Percentiles rank a stretch among this genome's conserved stretches.
phyloP scores from a whole-genome alignment of 1,140 invertebrate genomes.

The Listronotus oregonensis region DNA sequence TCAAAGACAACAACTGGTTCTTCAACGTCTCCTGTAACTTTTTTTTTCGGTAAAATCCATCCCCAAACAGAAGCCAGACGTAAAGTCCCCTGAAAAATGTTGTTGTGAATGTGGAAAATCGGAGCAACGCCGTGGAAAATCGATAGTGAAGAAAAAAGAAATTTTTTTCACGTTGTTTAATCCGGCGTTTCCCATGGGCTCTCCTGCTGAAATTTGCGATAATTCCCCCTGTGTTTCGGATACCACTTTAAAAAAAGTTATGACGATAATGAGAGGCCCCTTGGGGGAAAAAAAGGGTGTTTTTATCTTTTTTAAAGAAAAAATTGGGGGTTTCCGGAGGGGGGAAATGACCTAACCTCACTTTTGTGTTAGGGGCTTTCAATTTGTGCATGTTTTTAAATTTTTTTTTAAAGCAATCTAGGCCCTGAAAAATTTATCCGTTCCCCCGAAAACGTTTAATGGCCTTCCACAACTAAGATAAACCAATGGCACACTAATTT shows the following conservation, averaged over 20 bases:
- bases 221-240: background rate
- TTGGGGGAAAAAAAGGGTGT: conserved; percentile 33
- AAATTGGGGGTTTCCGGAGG: background rate
- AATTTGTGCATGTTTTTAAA: background rate
- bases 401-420: background rate
- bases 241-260: background rate
- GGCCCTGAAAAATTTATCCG: background rate
- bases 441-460: background rate
- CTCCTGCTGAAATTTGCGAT: background rate
- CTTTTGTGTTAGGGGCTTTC: conserved; percentile 19
- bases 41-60: background rate
- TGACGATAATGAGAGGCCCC: conserved; percentile 24
- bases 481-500: background rate
- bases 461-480: background rate
- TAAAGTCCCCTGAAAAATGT: conserved; percentile 30
- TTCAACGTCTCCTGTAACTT: background rate
- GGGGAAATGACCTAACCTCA: conserved; percentile 13
- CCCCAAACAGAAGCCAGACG: background rate
- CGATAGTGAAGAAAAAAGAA: conserved; percentile 29
- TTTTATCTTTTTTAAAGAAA: conserved; percentile 5
- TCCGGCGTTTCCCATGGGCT: conserved; percentile 11
- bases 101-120: conserved; percentile 21
- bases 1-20: conserved; percentile 5
- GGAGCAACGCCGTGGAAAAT: conserved; percentile 29
- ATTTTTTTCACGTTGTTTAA: conserved; percentile 22